Evolutionary conservation across 2,113 vertebrate species (phyloP).

Genomic region (Campylomormyrus numenius): DNA sequence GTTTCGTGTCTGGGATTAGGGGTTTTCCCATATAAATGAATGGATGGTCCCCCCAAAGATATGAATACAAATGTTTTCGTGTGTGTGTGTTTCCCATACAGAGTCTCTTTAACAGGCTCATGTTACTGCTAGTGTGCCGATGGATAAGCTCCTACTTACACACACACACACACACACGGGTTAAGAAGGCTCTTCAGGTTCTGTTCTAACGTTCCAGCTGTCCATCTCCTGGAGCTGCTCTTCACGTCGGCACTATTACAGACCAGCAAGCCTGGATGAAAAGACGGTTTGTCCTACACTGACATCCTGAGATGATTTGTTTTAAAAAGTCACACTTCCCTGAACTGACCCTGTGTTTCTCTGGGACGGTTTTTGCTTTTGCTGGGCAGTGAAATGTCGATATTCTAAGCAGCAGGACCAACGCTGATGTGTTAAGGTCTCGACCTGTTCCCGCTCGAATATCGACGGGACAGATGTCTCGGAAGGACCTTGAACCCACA

Average conservation of each 20-base stretch:
- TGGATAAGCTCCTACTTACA: neutral
- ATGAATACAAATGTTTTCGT: neutral
- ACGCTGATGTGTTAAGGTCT: neutral
- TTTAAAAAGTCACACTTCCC: neutral
- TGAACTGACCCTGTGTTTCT: neutral
- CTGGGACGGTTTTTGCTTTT: neutral
- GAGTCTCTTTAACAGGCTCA: neutral
- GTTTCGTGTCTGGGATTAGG: neutral
- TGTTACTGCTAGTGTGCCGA: neutral
- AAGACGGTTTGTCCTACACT: neutral
- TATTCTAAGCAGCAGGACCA: neutral
- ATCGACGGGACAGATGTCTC: neutral
- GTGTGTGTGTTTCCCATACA: neutral
- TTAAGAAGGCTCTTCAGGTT: neutral
- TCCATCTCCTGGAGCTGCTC: neutral
- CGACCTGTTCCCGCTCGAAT: neutral
- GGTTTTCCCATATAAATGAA: neutral
- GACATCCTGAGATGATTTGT: neutral
- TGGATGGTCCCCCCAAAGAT: neutral
- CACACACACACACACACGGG: neutral
- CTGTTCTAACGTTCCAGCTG: neutral
- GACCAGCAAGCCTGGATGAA: neutral
- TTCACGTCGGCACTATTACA: neutral
- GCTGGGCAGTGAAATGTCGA: neutral
- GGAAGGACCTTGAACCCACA: neutral